phyloP scores from a whole-genome alignment of 1,140 invertebrate species.

The Drosophila ohnishii region DNA sequence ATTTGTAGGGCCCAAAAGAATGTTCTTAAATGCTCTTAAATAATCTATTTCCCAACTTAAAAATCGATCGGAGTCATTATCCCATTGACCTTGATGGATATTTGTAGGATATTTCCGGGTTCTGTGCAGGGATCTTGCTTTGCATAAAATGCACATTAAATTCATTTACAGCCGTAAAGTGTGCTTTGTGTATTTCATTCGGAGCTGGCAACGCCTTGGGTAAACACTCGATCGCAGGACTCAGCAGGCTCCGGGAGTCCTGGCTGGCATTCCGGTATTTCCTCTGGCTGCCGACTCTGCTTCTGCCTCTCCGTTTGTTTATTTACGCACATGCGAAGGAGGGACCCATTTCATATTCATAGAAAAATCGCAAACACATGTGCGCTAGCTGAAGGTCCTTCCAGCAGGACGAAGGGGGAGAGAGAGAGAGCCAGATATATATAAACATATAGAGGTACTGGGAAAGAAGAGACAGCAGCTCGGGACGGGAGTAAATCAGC shows the following conservation, averaged over 20 bases:
- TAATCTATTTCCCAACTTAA: not conserved
- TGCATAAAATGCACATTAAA: conserved; percentile 62
- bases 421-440: not conserved
- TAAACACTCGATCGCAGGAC: conserved; percentile 64
- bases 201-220: conserved; percentile 56
- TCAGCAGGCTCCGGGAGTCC: conserved; percentile 15
- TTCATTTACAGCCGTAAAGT: conserved; percentile 46
- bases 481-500: conserved; percentile 68
- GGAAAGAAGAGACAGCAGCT: not conserved
- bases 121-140: not conserved
- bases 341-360: conserved; percentile 78
- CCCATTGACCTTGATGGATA: conserved; percentile 14
- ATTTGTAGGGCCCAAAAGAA: not conserved
- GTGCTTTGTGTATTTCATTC: conserved; percentile 58
- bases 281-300: conserved; percentile 6
- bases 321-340: conserved; percentile 73
- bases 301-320: conserved; percentile 62
- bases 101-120: not conserved
- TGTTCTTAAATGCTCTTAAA: too few species aligned
- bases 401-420: not conserved
- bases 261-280: conserved; percentile 24
- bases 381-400: conserved; percentile 59
- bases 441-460: not conserved
- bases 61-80: not conserved
- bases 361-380: conserved; percentile 79